Base-by-base conservation (phyloP, 2,888 invertebrate species). In the Amblyjoppa fuscipennis region DNA sequence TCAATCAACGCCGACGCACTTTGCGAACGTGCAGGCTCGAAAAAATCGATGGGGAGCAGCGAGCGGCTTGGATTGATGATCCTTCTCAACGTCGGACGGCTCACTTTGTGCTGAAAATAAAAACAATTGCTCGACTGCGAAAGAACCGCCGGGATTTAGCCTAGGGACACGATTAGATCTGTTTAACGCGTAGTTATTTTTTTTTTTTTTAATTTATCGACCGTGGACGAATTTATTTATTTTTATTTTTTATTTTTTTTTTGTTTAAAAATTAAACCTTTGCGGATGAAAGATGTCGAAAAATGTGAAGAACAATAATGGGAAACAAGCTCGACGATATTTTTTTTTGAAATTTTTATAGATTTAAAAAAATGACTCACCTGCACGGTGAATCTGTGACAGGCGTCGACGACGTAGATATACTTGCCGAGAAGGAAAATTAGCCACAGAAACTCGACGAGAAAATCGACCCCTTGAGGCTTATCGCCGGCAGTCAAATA, bases 1-100 rank as follows among this genome's bases (percentile, higher is more conserved):
- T 86, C 85, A 83, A 86, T 86, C 83, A 86, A 80, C 85, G 81
- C 85, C 83, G 83, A 86, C 85, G 85, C 85, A 83, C 56, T 78
- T 56, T 28, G 69, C 77, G 77, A 80, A 25, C 31, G 61, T 61
- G 66, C 25, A 34, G n/a, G 38, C 56, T 71, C 34, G 49, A 64
- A 79, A 79, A 79, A 79, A 59, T 73, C 31, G 49, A 34, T 51
- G 16, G 20, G 16, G 28, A 66, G 70, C 77, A 78, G 69, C 68
- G 31, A 13, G 70, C 69, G 66, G 56, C 71, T 73, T 56, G 68
- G 78, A 83, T 83, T 83, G 61, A 83, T 78, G 83, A 69, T 79
- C 77, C 45, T 81, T 73, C 61, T 16, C 25, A 20, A 25, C 68
- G 73, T 69, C 31, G 16, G 61, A 79, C 73, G 78, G 41, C 49